phyloP scores from a whole-genome alignment of 2,888 invertebrate genomes.

The Rhodophaea formosa region DNA sequence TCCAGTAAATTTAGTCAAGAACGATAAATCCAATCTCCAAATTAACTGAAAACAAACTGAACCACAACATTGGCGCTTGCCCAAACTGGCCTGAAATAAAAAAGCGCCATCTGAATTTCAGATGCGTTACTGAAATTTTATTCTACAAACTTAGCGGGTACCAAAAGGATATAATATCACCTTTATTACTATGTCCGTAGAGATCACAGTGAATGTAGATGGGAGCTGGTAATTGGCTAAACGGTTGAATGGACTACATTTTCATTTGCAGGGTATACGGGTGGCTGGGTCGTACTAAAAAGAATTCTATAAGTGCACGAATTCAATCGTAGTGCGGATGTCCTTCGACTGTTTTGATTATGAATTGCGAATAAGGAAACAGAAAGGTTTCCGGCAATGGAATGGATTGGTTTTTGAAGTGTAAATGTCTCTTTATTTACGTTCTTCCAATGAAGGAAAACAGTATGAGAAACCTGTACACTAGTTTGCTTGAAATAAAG shows the following conservation, averaged over 20 bases:
- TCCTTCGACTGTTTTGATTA: background rate
- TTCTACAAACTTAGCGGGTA: constrained; percentile 26
- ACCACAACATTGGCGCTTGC: constrained; percentile 55
- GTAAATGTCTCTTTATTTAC: too few relatives aligned
- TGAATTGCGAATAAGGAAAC: background rate
- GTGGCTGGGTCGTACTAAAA: constrained; percentile 26
- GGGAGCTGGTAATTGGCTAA: constrained; percentile 48
- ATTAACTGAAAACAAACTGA: constrained; percentile 65
- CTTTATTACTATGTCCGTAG: constrained; percentile 20
- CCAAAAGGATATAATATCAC: constrained; percentile 19
- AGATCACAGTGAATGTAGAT: constrained; percentile 5
- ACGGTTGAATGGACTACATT: constrained; percentile 49
- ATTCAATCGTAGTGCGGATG: constrained; percentile 24
- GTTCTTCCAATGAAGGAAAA: too few relatives aligned
- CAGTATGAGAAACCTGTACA: too few relatives aligned
- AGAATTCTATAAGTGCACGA: constrained; percentile 31
- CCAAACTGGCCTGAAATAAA: constrained; percentile 49
- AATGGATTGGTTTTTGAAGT: background rate
- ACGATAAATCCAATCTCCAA: constrained; percentile 48
- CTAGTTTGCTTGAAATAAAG: too few relatives aligned
- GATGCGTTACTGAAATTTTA: constrained; percentile 51
- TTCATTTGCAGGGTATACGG: constrained; percentile 45
- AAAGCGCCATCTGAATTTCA: constrained; percentile 64
- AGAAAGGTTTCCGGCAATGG: background rate
- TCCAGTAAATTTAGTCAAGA: constrained; percentile 26